A percentile compares a stretch with the other conserved stretches of the same genome.
Evolutionary conservation across 2,888 invertebrate species (phyloP).

Genomic region (Dilophus febrilis): DNA sequence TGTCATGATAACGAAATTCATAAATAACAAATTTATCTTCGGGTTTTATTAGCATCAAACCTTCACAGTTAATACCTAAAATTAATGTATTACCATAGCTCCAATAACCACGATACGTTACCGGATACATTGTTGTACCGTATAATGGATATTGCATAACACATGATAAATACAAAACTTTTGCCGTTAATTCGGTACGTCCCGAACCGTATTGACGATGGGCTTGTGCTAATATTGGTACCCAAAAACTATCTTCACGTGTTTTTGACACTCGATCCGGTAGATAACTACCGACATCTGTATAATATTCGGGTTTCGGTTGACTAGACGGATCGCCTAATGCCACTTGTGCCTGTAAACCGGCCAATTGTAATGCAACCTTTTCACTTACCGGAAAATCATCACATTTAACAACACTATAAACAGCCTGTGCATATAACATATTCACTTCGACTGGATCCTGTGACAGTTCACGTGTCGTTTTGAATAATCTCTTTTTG

Average conservation of each 20-base stretch:
- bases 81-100: constrained; percentile 58
- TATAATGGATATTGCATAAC: constrained; percentile 94
- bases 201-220: constrained; percentile 86
- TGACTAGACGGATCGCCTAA: constrained; percentile 62
- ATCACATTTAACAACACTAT: constrained; percentile 88
- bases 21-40: constrained; percentile 83
- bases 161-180: constrained; percentile 82
- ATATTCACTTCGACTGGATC: constrained; percentile 91
- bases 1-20: constrained; percentile 78
- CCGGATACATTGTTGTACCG: constrained; percentile 72
- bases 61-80: constrained; percentile 79
- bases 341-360: constrained; percentile 87
- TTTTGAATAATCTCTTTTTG: constrained; percentile 75
- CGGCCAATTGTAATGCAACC: constrained; percentile 83
- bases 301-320: constrained; percentile 69
- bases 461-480: constrained; percentile 76
- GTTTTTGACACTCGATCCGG: constrained; percentile 67
- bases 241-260: constrained; percentile 70
- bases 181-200: constrained; percentile 76
- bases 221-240: constrained; percentile 71
- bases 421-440: constrained; percentile 87
- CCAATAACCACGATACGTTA: constrained; percentile 88
- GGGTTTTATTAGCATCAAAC: constrained; percentile 77
- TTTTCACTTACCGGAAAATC: constrained; percentile 91
- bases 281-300: constrained; percentile 78